A percentile compares a stretch with the other conserved stretches of the same genome.
These are phyloP conservation scores for Tauraco erythrolophus DNA, from an alignment of 2,113 vertebrate genomes.

Conservation along the genomic window DNA sequence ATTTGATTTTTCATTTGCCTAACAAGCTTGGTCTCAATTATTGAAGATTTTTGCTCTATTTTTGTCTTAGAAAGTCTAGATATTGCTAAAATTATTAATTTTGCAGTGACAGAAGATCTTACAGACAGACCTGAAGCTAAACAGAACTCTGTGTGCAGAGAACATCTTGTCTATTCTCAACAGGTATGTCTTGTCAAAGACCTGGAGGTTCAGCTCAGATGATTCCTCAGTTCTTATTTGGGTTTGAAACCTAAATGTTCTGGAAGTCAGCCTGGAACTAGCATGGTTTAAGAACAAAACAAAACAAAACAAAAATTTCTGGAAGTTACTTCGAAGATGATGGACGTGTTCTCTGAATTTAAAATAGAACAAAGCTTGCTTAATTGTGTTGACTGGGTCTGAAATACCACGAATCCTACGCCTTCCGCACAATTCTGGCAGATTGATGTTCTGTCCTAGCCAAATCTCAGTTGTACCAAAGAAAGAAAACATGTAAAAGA, in stretches of 20 bases:
- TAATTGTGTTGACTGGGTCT: constrained; percentile 36
- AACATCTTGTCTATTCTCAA: background rate
- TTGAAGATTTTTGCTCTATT: background rate
- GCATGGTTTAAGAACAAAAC: background rate
- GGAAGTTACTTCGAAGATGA: constrained; percentile 22
- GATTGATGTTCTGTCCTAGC: background rate
- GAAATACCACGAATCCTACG: constrained; percentile 20
- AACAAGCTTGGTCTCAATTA: background rate
- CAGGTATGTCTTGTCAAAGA: background rate
- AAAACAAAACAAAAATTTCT: constrained; percentile 6
- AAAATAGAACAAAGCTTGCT: constrained; percentile 59
- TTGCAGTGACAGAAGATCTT: background rate
- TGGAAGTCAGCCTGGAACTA: background rate
- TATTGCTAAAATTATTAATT: background rate
- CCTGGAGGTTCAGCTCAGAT: background rate
- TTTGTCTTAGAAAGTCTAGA: background rate
- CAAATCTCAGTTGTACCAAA: constrained; percentile 38
- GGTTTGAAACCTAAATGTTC: background rate
- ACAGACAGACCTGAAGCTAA: background rate
- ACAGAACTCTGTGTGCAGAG: background rate
- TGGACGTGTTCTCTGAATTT: background rate
- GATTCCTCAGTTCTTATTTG: background rate
- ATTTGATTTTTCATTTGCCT: background rate
- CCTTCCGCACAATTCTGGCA: constrained; percentile 49
- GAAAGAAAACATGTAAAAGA: constrained; percentile 10